Percentiles rank a stretch among this genome's conserved stretches.
These are phyloP conservation scores for Schizopygopsis malacanthus DNA, from an alignment of 2,797 vertebrate genomes.

Conservation along the genomic window DNA sequence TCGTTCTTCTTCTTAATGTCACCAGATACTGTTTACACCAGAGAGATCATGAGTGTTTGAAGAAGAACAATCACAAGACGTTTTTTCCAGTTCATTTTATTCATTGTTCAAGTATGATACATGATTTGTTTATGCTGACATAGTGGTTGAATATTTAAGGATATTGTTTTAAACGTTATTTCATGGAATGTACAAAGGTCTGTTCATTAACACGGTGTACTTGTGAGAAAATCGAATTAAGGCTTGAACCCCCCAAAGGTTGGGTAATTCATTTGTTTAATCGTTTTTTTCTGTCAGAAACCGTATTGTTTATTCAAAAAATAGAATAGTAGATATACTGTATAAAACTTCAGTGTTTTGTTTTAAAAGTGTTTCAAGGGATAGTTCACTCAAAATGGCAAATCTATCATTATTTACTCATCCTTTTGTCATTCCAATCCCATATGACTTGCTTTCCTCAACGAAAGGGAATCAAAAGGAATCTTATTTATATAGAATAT, in stretches of 20 bases:
- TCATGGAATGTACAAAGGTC: not conserved
- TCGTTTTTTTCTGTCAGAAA: not conserved
- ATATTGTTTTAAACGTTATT: not conserved
- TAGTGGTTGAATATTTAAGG: not conserved
- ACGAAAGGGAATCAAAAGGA: not conserved
- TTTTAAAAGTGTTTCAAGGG: not conserved
- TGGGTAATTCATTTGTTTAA: not conserved
- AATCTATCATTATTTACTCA: conserved; percentile 1
- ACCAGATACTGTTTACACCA: conserved; percentile 54
- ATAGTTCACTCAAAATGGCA: not conserved
- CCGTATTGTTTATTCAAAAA: not conserved
- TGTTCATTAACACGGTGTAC: not conserved
- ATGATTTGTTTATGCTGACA: not conserved
- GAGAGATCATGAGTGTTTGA: conserved; percentile 31
- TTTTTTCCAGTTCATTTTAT: conserved; percentile 40
- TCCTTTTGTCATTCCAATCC: not conserved
- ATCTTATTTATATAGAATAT: not conserved
- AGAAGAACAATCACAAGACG: conserved; percentile 7
- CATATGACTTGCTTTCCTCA: not conserved
- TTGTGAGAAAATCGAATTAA: not conserved
- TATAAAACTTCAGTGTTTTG: not conserved
- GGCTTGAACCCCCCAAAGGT: not conserved
- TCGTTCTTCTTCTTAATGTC: conserved; percentile 51
- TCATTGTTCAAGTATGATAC: not conserved
- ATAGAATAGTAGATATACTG: not conserved